Evolutionary conservation across 2,797 vertebrate genomes (phyloP), one percentile per base, ranked within the genome.

Genomic region (Chloroceryle inda): DNA sequence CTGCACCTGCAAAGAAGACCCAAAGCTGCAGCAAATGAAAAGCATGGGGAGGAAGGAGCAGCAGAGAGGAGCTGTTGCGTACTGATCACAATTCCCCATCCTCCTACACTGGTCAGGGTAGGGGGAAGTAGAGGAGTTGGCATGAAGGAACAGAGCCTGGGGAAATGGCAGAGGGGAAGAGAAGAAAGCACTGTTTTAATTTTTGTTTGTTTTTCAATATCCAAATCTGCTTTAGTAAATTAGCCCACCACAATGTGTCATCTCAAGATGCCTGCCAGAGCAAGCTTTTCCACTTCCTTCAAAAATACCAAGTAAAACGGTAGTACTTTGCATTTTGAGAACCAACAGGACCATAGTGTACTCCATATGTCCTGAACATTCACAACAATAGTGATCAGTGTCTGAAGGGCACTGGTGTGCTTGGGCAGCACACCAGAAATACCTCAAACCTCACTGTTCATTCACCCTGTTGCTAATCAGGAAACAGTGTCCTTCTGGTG

Each of bases 21-120:
- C 27, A 5, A 1, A 2, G 59, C 59, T 35, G 20, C 33, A 9
- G 45, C 38, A 3, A 29, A 38, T n/a, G 27, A 19, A 13, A 22
- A 31, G 44, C 1, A 4, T 9, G 58, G 56, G 27, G 37, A 58
- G 50, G 21, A 27, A 13, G 24, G 35, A 59, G 53, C 33, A 40
- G 45, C 38, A 13, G 52, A 47, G 47, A 27, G 74, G 40, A 49
- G 38, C 45, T 31, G 31, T 7, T 23, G 11, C 14, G 59, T 20
- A 4, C 29, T 20, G 47, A 37, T 23, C 50, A 31, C 47, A 27
- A 5, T 47, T n/a, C 31, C 24, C 35, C 33, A 14, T 17, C 40
- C 40, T 66, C 26, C 31, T 27, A 31, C 3, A 0, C n/a, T 3
- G 1, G 13, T n/a, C 42, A 23, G 59, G 5, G 5, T 12, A 4